A percentile compares a stretch with the other conserved stretches of the same genome.
Evolutionary conservation across 2,888 invertebrate genomes (phyloP).

Genomic region (Lithophane leautieri): DNA sequence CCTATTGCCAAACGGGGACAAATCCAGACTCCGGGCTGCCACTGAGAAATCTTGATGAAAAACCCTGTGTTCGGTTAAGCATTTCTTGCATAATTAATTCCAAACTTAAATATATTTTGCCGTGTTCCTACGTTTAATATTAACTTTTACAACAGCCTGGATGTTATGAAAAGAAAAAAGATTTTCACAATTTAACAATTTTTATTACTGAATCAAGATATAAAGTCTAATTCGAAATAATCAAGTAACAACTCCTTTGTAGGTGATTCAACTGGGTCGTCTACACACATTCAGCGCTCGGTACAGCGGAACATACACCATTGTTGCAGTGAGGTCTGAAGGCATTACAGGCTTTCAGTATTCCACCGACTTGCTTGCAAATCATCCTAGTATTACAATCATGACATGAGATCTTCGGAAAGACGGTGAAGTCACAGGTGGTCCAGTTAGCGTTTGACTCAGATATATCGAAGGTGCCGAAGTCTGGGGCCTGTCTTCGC

Average conservation of each 20-base stretch:
- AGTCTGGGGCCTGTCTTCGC: slow-evolving; percentile 39
- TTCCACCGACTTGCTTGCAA: slow-evolving; percentile 77
- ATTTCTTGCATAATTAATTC: background rate
- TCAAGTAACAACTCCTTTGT: background rate
- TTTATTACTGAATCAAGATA: slow-evolving; percentile 18
- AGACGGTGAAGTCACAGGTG: slow-evolving; percentile 69
- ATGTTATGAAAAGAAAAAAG: background rate
- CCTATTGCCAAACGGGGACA: too few species aligned
- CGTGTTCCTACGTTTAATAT: background rate
- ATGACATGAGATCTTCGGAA: slow-evolving; percentile 72
- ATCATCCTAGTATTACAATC: slow-evolving; percentile 77
- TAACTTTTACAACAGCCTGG: background rate
- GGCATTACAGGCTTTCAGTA: slow-evolving; percentile 72
- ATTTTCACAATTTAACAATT: background rate
- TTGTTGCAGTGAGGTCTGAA: slow-evolving; percentile 77
- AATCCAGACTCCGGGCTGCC: too few species aligned
- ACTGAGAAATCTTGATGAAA: too few species aligned
- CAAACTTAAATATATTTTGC: background rate
- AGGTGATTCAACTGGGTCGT: background rate
- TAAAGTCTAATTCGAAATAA: background rate
- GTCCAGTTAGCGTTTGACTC: slow-evolving; percentile 65
- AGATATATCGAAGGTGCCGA: slow-evolving; percentile 33
- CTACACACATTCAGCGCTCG: slow-evolving; percentile 70
- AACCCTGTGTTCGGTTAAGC: background rate
- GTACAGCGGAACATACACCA: slow-evolving; percentile 76